phyloP scores from a whole-genome alignment of 2,113 vertebrate species.

The Percopsis transmontana region DNA sequence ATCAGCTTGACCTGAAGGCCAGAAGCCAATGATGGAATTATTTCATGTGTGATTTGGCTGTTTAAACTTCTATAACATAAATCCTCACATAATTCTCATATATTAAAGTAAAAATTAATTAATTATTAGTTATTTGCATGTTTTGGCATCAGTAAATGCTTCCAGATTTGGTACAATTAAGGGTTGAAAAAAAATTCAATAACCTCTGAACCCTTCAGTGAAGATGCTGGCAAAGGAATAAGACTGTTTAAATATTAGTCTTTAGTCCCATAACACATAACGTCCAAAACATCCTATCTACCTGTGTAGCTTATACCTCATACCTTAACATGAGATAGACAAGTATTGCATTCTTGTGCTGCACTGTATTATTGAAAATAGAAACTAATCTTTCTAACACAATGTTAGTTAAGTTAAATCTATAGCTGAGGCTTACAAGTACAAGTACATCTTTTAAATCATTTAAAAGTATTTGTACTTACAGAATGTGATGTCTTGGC shows the following conservation, averaged over 20 bases:
- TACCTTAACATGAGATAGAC: neutral
- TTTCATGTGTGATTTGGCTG: neutral
- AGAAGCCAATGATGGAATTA: neutral
- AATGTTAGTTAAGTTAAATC: neutral
- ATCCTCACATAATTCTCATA: neutral
- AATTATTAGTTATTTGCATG: neutral
- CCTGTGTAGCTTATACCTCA: neutral
- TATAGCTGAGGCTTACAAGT: no score
- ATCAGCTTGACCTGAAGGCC: conserved; percentile 25
- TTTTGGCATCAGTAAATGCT: no score
- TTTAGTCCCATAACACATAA: no score
- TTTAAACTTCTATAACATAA: neutral
- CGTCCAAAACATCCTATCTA: neutral
- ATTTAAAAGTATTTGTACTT: conserved; percentile 47
- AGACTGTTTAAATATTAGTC: neutral
- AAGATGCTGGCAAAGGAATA: neutral
- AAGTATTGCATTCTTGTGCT: neutral
- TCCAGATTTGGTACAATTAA: no score
- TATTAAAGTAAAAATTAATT: neutral
- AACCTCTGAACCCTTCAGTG: neutral
- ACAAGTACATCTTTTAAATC: neutral
- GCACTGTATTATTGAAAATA: neutral
- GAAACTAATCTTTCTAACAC: neutral
- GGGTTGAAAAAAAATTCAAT: neutral
- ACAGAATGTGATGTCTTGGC: conserved; percentile 37